Conservation (phyloP, 2,888 invertebrate genomes). For the Nasonovia ribisnigri region DNA sequence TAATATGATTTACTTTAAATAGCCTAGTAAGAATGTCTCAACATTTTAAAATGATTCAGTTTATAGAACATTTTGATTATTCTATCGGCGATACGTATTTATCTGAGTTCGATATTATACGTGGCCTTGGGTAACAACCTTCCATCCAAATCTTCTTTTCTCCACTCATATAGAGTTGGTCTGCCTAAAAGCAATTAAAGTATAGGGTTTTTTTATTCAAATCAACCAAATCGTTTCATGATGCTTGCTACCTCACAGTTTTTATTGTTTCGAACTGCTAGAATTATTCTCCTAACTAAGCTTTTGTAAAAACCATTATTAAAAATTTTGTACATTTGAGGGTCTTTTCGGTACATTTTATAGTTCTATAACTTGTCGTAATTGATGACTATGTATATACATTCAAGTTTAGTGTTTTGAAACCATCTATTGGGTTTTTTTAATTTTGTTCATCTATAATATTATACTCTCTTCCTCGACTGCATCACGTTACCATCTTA, state of each 20-base stretch:
- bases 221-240: background rate
- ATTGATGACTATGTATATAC: background rate
- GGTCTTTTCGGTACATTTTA: background rate
- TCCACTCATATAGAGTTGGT: background rate
- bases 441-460: background rate
- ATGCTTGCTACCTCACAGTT: background rate
- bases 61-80: background rate
- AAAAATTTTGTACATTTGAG: background rate
- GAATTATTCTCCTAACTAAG: background rate
- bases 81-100: background rate
- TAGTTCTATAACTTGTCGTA: background rate
- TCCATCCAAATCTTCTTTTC: background rate
- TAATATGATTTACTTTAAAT: background rate
- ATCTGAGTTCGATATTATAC: background rate
- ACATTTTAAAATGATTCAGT: background rate
- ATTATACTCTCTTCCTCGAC: background rate
- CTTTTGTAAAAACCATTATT: background rate
- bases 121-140: background rate
- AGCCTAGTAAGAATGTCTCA: background rate
- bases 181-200: background rate
- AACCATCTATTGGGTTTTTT: conserved; percentile 21
- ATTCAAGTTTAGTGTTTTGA: background rate
- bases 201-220: background rate
- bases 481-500: background rate
- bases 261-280: background rate